Conservation (phyloP, 1,140 invertebrate genomes). For the Lerema accius region DNA sequence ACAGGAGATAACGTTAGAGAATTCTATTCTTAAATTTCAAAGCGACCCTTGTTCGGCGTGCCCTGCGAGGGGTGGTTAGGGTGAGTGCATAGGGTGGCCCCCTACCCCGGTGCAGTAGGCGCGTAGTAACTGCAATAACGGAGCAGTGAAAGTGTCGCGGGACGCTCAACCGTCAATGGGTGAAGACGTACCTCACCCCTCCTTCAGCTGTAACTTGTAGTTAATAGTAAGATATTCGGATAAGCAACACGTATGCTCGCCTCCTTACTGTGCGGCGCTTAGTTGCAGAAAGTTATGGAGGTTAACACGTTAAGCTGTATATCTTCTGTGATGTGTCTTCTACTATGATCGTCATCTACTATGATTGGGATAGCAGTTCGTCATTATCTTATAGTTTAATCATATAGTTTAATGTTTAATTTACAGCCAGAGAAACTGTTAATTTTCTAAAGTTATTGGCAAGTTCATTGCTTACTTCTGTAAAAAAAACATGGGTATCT, state of each 20-base stretch:
- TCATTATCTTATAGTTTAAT: too few relatives aligned
- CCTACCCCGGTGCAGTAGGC: slow-evolving; percentile 66
- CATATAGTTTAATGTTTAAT: too few relatives aligned
- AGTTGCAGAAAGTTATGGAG: too few relatives aligned
- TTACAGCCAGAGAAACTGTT: too few relatives aligned
- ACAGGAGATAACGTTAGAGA: slow-evolving; percentile 42
- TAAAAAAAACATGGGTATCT: too few relatives aligned
- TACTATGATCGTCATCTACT: too few relatives aligned
- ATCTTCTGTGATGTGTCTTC: slow-evolving; percentile 23
- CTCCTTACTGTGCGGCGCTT: too few relatives aligned
- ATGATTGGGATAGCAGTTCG: too few relatives aligned
- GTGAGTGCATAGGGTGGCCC: slow-evolving; percentile 74
- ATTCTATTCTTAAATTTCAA: slow-evolving; percentile 66
- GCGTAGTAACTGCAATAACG: slow-evolving; percentile 80
- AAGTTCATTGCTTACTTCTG: too few relatives aligned
- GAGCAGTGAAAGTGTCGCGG: slow-evolving; percentile 81
- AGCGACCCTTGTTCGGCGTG: slow-evolving; percentile 63
- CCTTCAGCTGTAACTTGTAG: slow-evolving; percentile 73
- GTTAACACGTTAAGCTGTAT: too few relatives aligned
- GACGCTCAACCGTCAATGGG: slow-evolving; percentile 80
- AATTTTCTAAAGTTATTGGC: too few relatives aligned
- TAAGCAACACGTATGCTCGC: slow-evolving; percentile 50
- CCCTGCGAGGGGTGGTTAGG: slow-evolving; percentile 62
- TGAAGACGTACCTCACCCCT: slow-evolving; percentile 76
- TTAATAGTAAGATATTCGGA: slow-evolving; percentile 70